A percentile compares a stretch with the other conserved stretches of the same genome.
Conservation (phyloP, 2,113 vertebrate genomes). For the Macquaria australasica region DNA sequence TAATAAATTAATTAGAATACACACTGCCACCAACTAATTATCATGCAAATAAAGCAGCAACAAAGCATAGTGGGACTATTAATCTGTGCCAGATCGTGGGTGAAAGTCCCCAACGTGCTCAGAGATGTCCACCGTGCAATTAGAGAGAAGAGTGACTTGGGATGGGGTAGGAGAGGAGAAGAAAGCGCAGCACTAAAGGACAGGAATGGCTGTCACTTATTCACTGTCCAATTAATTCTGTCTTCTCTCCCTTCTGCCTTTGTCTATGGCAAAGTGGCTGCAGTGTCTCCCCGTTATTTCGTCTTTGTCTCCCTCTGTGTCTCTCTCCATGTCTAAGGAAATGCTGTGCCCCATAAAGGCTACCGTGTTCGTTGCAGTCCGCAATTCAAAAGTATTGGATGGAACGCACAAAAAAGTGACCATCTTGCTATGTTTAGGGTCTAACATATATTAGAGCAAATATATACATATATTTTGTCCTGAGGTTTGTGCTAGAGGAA, state of each 20-base stretch:
- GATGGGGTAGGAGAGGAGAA: conserved; percentile 53
- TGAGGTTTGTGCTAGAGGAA: not conserved
- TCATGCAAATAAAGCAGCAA: conserved; percentile 87
- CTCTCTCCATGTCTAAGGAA: conserved; percentile 79
- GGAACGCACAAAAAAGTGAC: not conserved
- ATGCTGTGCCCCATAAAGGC: conserved; percentile 56
- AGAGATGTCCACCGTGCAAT: conserved; percentile 88
- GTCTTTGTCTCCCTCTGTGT: conserved; percentile 30
- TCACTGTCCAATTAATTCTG: conserved; percentile 94
- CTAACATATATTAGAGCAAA: not conserved
- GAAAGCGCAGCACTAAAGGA: conserved; percentile 80
- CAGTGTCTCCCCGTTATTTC: conserved; percentile 37
- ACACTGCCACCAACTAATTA: conserved; percentile 87
- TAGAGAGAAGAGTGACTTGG: conserved; percentile 78
- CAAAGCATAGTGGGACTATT: conserved; percentile 81
- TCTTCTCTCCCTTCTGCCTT: conserved; percentile 70
- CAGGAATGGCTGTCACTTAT: conserved; percentile 86
- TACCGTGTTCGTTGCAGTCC: not conserved
- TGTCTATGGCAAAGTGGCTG: conserved; percentile 77
- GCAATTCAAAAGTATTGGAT: not conserved
- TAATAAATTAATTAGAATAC: conserved; percentile 86
- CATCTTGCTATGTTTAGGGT: not conserved
- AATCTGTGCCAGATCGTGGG: conserved; percentile 82
- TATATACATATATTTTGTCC: not conserved
- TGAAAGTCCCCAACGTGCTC: conserved; percentile 88